A percentile compares a stretch with the other conserved stretches of the same genome.
Evolutionary conservation across 2,888 invertebrate species (phyloP).

Genomic region (Heliothis peltigera): DNA sequence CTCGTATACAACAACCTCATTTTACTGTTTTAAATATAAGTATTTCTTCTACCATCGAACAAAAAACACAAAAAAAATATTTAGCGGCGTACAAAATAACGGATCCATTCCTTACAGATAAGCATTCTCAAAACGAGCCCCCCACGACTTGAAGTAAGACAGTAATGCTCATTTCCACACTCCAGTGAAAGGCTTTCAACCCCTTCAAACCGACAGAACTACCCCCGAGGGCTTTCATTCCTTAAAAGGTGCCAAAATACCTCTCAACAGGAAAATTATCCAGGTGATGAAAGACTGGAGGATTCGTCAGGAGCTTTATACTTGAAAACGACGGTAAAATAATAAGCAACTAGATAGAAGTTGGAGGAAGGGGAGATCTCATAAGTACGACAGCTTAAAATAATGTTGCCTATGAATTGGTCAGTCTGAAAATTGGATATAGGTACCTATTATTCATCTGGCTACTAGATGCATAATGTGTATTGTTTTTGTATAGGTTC

Average conservation of each 20-base stretch:
- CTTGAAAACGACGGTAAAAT: conserved; percentile 4
- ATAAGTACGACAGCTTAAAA: background rate
- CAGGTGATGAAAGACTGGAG: conserved; percentile 37
- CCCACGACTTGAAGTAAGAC: conserved; percentile 32
- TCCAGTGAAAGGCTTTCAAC: conserved; percentile 64
- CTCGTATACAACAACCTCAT: no score
- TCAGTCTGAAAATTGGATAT: no score
- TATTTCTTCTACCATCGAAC: background rate
- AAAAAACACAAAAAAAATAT: background rate
- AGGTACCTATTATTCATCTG: no score
- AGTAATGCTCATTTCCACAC: conserved; percentile 48
- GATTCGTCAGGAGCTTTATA: conserved; percentile 16
- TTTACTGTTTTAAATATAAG: background rate
- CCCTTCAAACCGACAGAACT: conserved; percentile 59
- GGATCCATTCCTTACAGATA: background rate
- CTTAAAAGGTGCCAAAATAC: conserved; percentile 61
- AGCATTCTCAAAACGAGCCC: background rate
- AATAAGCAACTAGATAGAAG: conserved; percentile 9
- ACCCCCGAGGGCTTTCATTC: conserved; percentile 59
- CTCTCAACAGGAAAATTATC: conserved; percentile 41
- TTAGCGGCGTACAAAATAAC: background rate
- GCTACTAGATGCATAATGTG: no score
- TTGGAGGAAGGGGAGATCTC: background rate
- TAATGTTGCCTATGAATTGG: background rate
- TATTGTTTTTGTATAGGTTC: no score